These are phyloP conservation scores for Solea solea DNA, from an alignment of 2,113 vertebrate species.

Conservation along the genomic window DNA sequence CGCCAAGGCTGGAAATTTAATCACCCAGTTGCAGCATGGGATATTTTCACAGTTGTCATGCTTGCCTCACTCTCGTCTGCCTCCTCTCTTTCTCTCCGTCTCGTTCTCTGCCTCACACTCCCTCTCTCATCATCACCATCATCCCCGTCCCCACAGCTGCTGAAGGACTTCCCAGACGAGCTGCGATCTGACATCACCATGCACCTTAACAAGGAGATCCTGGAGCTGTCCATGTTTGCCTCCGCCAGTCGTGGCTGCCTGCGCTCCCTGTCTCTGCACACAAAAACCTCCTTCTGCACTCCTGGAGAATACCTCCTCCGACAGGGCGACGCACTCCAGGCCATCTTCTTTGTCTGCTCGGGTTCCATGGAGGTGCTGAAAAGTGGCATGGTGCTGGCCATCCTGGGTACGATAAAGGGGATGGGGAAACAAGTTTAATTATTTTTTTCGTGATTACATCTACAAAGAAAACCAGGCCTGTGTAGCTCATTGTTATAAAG, in stretches of 20 bases:
- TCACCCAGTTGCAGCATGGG: conserved; percentile 22
- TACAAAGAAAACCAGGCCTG: conserved; percentile 31
- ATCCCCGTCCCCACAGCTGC: conserved; percentile 81
- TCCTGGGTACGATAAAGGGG: conserved; percentile 88
- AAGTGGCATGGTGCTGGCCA: conserved; percentile 95
- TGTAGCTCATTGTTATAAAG: conserved; percentile 38
- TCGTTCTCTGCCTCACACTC: background rate
- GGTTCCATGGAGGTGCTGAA: conserved; percentile 99
- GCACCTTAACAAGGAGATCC: conserved; percentile 98
- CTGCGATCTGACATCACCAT: conserved; percentile 97
- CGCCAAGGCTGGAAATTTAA: conserved; percentile 13
- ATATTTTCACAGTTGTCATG: conserved; percentile 31
- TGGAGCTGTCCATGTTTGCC: conserved; percentile 94
- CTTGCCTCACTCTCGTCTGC: conserved; percentile 8
- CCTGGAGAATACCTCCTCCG: conserved; percentile 96
- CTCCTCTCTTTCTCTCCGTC: conserved; percentile 1
- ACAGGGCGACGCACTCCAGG: conserved; percentile 97
- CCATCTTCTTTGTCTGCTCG: conserved; percentile 97
- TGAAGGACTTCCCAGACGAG: conserved; percentile 98
- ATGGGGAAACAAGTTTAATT: background rate
- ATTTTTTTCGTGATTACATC: conserved; percentile 19
- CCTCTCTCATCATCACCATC: background rate
- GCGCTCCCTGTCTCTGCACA: conserved; percentile 96
- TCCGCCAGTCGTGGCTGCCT: conserved; percentile 96
- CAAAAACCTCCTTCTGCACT: conserved; percentile 97